phyloP scores from a whole-genome alignment of 2,888 invertebrate genomes.

The Agriopis leucophaearia region DNA sequence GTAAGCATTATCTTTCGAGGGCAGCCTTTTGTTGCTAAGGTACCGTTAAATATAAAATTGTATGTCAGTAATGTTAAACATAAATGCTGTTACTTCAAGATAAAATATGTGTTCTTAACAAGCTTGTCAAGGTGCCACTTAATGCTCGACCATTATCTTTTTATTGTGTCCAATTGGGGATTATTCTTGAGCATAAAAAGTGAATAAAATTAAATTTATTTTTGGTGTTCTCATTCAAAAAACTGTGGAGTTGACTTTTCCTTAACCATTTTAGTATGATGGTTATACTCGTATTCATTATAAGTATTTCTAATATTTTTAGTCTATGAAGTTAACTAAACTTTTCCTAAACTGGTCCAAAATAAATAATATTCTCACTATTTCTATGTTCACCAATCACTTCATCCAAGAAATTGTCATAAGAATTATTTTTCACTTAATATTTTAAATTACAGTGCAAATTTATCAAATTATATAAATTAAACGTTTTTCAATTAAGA shows the following conservation, averaged over 20 bases:
- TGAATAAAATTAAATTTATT: conserved; percentile 21
- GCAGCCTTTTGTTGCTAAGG: conserved; percentile 23
- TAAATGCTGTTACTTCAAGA: conserved; percentile 12
- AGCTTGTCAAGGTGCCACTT: conserved; percentile 24
- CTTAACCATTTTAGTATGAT: no score
- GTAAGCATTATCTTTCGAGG: conserved; percentile 20
- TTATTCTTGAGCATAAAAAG: conserved; percentile 13
- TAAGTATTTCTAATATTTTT: no score
- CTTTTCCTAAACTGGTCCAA: no score
- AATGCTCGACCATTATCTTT: conserved; percentile 28
- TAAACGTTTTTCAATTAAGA: conserved; percentile 10
- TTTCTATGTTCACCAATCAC: background rate
- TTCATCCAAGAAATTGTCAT: background rate
- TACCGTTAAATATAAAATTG: conserved; percentile 24
- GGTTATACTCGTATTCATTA: no score
- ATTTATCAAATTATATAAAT: background rate
- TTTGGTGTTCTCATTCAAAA: background rate
- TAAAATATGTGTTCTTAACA: conserved; percentile 25
- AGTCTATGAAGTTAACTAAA: no score
- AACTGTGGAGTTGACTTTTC: background rate
- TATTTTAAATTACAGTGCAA: background rate
- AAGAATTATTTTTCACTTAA: background rate
- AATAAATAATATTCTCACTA: no score
- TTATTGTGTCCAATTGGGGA: conserved; percentile 24
- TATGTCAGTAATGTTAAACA: conserved; percentile 21